phyloP scores from a whole-genome alignment of 2,888 invertebrate species.

The Magallana nippona region DNA sequence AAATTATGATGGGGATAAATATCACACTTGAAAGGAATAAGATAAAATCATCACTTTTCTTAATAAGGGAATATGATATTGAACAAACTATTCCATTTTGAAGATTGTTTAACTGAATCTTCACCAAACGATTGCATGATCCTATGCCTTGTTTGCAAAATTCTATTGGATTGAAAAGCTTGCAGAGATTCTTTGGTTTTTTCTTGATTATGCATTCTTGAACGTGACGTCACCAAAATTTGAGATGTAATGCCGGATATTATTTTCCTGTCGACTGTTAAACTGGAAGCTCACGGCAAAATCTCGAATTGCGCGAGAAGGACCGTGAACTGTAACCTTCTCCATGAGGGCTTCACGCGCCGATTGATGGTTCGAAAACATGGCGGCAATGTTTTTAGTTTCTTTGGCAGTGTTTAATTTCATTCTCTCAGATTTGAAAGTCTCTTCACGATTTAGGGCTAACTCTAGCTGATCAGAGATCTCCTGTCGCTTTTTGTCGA shows the following conservation, averaged over 20 bases:
- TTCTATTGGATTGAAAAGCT: neutral
- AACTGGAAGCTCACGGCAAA: conserved; percentile 74
- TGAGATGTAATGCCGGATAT: conserved; percentile 65
- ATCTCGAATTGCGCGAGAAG: conserved; percentile 66
- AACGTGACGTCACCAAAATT: conserved; percentile 71
- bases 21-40: too few species aligned
- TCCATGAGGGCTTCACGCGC: conserved; percentile 65
- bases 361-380: conserved; percentile 72
- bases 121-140: too few species aligned
- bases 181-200: neutral
- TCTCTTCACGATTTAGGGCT: conserved; percentile 62
- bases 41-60: too few species aligned
- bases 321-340: conserved; percentile 66
- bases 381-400: conserved; percentile 68
- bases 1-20: too few species aligned
- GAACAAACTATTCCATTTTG: too few species aligned
- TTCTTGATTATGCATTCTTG: conserved; percentile 51
- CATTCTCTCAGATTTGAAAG: conserved; percentile 63
- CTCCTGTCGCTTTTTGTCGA: conserved; percentile 68
- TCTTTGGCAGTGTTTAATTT: conserved; percentile 67
- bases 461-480: conserved; percentile 68
- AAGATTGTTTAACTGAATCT: too few species aligned
- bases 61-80: too few species aligned
- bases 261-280: conserved; percentile 67
- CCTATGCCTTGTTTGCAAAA: too few species aligned